Percentiles rank a stretch among this genome's conserved stretches.
These are phyloP conservation scores for Metellina segmentata DNA, from an alignment of 2,888 invertebrate genomes.

Conservation along the genomic window DNA sequence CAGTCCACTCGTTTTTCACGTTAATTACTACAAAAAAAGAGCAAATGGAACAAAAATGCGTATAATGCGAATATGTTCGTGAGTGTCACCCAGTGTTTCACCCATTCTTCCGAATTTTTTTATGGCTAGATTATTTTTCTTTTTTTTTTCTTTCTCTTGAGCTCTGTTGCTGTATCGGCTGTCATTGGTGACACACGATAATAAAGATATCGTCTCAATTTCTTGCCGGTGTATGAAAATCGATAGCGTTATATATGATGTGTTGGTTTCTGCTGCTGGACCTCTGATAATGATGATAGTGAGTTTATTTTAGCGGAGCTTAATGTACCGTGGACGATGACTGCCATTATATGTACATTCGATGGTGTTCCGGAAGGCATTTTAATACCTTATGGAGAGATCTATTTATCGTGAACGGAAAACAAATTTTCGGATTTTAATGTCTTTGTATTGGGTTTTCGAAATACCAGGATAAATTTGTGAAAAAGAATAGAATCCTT, in stretches of 20 bases:
- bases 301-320: constrained; percentile 44
- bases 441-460: neutral
- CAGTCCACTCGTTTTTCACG: constrained; percentile 15
- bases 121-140: neutral
- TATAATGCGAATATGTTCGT: constrained; percentile 25
- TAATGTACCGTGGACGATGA: constrained; percentile 54
- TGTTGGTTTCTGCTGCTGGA: constrained; percentile 24
- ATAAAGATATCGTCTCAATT: constrained; percentile 67
- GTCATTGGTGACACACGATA: constrained; percentile 49
- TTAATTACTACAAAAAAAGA: constrained; percentile 47
- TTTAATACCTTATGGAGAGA: neutral
- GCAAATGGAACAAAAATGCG: neutral
- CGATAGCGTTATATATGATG: constrained; percentile 41
- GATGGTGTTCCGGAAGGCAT: neutral
- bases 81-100: neutral
- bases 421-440: neutral
- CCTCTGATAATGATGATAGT: constrained; percentile 43
- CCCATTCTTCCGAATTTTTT: neutral
- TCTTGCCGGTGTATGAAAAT: constrained; percentile 32
- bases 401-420: neutral
- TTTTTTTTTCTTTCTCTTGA: neutral
- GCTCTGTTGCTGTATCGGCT: constrained; percentile 37
- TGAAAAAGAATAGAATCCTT: neutral
- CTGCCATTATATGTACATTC: constrained; percentile 13
- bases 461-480: neutral